Evolutionary conservation across 2,888 invertebrate genomes (phyloP).

Genomic region (Rhingia campestris): DNA sequence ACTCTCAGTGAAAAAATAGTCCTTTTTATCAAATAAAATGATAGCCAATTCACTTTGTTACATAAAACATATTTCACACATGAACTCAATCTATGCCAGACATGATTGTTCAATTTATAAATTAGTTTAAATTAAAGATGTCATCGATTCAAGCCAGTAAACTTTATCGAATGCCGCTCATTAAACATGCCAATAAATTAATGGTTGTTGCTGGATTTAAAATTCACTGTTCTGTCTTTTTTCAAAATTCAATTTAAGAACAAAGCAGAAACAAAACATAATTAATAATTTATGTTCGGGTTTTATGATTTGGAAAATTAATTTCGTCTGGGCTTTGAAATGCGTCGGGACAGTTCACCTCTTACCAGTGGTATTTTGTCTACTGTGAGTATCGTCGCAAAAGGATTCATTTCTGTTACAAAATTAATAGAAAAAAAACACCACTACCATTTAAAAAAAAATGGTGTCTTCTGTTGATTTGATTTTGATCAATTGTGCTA

Average conservation of each 20-base stretch:
- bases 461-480: background rate
- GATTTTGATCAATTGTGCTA: background rate
- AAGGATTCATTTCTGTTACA: background rate
- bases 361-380: background rate
- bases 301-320: constrained; percentile 57
- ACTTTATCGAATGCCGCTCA: background rate
- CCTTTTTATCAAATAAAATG: no score
- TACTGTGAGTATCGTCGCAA: background rate
- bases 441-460: background rate
- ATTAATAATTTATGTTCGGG: constrained; percentile 43
- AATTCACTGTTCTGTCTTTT: background rate
- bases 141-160: background rate
- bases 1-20: no score
- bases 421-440: background rate
- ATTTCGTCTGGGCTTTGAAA: constrained; percentile 15
- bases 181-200: background rate
- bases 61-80: no score
- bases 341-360: background rate
- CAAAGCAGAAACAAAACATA: constrained; percentile 27
- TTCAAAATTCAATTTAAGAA: constrained; percentile 37
- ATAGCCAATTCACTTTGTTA: no score
- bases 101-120: no score
- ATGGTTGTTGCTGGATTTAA: background rate
- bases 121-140: no score
- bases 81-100: no score